Evolutionary conservation across 2,888 invertebrate genomes (phyloP), one percentile per base, ranked within the genome.

Genomic region (Listrodromus nycthemerus): DNA sequence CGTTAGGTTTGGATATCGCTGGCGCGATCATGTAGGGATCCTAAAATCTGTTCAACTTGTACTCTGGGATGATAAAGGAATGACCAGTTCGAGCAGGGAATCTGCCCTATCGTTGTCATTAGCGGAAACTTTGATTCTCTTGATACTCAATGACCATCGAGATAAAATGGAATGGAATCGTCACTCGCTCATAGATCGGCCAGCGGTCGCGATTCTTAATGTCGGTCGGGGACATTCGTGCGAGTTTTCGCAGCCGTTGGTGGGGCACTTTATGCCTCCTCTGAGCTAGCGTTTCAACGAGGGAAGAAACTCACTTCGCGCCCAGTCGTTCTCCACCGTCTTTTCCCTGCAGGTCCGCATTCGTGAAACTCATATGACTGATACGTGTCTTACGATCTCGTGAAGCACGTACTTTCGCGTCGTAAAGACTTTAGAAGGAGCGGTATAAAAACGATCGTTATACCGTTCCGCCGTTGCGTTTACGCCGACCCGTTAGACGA

Each of bases 371-470:
- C 73, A 19, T 41, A 61, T 77, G 73, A 66, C 77, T 77, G 77
- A 67, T 63, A 77, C 77, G 81, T 81, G 82, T 78, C 74, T 74
- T 74, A 80, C 61, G 65, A 71, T 76, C 37, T 80, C 80, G 71
- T 80, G 80, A 80, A 80, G 45, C 27, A 13, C 30, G 24, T 30
- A 27, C 16, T 10, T 33, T 33, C 33, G 8, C 10, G 41, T 83
- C 80, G 79, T 80, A 83, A 83, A 76, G 66, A 50, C 71, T 71
- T 80, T 67, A 33, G 55, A 75, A 83, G 70, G 65, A 70, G 50
- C 48, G 50, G 69, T 55, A 55, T 24, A 55, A 50, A 81, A 76
- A 55, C 30, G 70, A 66, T 71, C 71, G 55, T 79, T 78, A 27
- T 30, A 76, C 30, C 37, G 41, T 10, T 30, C 48, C 21, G 27